Conservation (phyloP, 2,888 invertebrate species). For the Eupithecia exiguata region DNA sequence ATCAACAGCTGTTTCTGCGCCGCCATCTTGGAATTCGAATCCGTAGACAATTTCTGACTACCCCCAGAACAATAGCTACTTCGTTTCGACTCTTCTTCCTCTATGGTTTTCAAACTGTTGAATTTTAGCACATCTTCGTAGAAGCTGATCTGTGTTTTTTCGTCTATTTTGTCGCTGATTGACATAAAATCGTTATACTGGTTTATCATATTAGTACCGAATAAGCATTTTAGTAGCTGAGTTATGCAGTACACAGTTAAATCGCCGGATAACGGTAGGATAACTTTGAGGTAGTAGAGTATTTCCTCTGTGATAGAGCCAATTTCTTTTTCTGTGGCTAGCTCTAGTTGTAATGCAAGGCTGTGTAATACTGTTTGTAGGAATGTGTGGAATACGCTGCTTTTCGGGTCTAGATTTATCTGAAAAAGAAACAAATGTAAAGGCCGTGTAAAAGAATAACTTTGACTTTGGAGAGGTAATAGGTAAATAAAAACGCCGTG, state of each 20-base stretch:
- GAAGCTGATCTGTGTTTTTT: conserved; percentile 51
- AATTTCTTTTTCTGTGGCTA: conserved; percentile 87
- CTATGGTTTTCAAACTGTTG: conserved; percentile 49
- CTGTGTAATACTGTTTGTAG: conserved; percentile 86
- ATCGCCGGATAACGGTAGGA: conserved; percentile 88
- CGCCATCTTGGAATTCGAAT: conserved; percentile 66
- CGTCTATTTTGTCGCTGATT: conserved; percentile 55
- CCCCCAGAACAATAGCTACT: conserved; percentile 65
- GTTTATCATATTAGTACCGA: conserved; percentile 87
- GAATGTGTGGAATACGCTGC: conserved; percentile 89
- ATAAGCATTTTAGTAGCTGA: conserved; percentile 89
- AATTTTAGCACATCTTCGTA: conserved; percentile 68
- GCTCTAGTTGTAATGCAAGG: conserved; percentile 88
- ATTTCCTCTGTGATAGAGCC: conserved; percentile 91
- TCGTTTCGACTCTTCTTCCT: conserved; percentile 58
- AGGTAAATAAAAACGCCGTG: too few relatives aligned
- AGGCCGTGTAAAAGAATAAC: too few relatives aligned
- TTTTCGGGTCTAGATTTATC: conserved; percentile 90
- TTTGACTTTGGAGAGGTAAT: too few relatives aligned
- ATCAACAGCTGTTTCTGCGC: conserved; percentile 69
- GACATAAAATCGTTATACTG: conserved; percentile 73
- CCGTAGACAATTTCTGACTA: conserved; percentile 67
- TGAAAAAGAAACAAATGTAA: conserved; percentile 62
- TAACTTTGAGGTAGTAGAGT: conserved; percentile 88
- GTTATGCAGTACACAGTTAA: conserved; percentile 89